Evolutionary conservation across 2,113 vertebrate genomes (phyloP).

Genomic region (Rhabdornis inornatus): DNA sequence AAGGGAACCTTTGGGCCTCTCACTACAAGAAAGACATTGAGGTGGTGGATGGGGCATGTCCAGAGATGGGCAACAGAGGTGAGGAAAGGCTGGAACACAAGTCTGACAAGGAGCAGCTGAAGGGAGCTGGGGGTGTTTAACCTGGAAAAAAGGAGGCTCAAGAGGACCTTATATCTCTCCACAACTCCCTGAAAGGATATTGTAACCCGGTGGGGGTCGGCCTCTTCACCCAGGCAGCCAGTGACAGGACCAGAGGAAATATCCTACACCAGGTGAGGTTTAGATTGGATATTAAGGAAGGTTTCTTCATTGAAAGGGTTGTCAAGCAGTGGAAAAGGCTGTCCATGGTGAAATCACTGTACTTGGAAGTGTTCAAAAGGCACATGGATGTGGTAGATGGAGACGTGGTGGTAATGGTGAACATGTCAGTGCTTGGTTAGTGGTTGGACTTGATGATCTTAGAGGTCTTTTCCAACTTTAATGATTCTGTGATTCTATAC

Average conservation of each 20-base stretch:
- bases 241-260: not conserved
- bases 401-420: not conserved
- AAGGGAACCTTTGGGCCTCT: not conserved
- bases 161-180: not conserved
- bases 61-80: not conserved
- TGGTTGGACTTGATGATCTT: not conserved
- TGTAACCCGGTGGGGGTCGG: accelerated
- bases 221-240: not conserved
- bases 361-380: not conserved
- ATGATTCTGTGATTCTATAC: not conserved
- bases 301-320: not conserved
- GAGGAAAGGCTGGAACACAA: not conserved
- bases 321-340: not conserved
- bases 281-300: not conserved
- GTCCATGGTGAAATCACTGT: not conserved
- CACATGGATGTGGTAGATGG: not conserved
- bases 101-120: not conserved
- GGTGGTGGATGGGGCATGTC: not conserved
- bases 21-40: accelerated
- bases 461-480: not conserved
- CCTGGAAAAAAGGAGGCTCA: not conserved
- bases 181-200: not conserved
- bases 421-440: not conserved
- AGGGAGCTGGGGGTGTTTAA: not conserved
- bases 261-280: not conserved